Base-by-base conservation (phyloP, 2,888 invertebrate species). In the Pteria penguin region DNA sequence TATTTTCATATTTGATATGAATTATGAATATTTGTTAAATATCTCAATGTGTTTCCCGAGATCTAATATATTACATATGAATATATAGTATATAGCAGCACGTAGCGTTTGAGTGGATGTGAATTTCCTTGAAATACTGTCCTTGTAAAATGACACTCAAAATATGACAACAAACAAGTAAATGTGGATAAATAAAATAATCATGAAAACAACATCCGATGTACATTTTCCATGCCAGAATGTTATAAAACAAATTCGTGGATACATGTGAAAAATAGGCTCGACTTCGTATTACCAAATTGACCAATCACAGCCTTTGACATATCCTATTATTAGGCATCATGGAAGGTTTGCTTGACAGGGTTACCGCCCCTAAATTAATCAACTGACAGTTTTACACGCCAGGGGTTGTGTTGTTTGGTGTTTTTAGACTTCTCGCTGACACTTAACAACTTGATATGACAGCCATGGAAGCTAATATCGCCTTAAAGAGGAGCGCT, bases 361-460 rank as follows among this genome's bases (percentile, higher is more conserved):
- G 62, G 52, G 27, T 27, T 31, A 24, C 72, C 76, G 63, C 76
- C 76, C 76, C 45, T 72, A 22, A 62, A 76, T 76, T 72, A 72
- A 72, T 67, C 45, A 63, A 67, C 36, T 72, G 67, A 72, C 76
- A 72, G 32, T 26, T 76, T 57, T 68, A 67, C 60, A 63, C 68
- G 57, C 57, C 27, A 11, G 18, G 60, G 27, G 60, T 60, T 60
- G 60, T 60, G 24, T 65, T 68, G 68, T 68, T 68, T 68, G 68
- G 29, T 68, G 55, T 58, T 68, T 57, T 57, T 68, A 31, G 29
- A 55, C 31, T 68, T 29, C 55, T 68, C 57, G n/a, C 57, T 57
- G 68, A 60, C 60, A 60, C 14, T 26, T 22, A 26, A 60, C 60
- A 60, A 60, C 26, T 26, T 11, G 4, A 24, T 60, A 26, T 60